Base-by-base conservation (phyloP, 2,888 invertebrate species). In the Zygogramma bicolorata region DNA sequence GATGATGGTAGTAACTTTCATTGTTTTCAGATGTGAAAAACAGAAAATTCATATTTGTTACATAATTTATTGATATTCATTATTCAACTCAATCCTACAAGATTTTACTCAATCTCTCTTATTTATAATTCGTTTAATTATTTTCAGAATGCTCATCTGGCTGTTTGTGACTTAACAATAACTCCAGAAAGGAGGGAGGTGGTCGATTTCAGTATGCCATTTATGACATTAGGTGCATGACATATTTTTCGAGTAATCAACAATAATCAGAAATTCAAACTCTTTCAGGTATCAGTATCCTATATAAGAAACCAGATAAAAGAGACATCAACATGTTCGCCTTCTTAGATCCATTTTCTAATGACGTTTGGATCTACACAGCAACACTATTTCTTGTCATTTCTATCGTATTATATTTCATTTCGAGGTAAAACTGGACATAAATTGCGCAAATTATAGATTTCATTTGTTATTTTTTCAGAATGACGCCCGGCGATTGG, bases 121-220 rank as follows among this genome's bases (percentile, higher is more conserved):
- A 13, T 13, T 38, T 8, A 6, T 7, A 34, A 8, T 34, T 8
- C 13, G 20, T 6, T 40, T 42, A 18, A 18, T 59, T 68, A 65
- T 74, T 89, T 90, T 38, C 87, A 97, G 97, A 94, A 93, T 90
- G 97, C 97, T 6, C 97, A 98, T 86, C 90, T 99, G 79, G 98
- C 97, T 0, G 94, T 99, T 73, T 98, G 97, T 80, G 98, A 99
- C 84, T 88, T 99, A 78, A 98, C 99, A 0, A 98, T 99, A 73
- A 99, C 97, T 4, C 96, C 95, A 84, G 92, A 94, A 68, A 90
- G 99, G 67, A 92, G 97, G 80, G 92, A 93, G 77, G 93, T 91
- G 29, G 96, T 97, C n/a, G 97, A 97, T 86, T 98, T 98, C 85
- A 97, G 97, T 3, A 96, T 97, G 88, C 99, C 99, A 0, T 99